phyloP scores from a whole-genome alignment of 2,888 invertebrate genomes.

The Lycocerus yunnanus region DNA sequence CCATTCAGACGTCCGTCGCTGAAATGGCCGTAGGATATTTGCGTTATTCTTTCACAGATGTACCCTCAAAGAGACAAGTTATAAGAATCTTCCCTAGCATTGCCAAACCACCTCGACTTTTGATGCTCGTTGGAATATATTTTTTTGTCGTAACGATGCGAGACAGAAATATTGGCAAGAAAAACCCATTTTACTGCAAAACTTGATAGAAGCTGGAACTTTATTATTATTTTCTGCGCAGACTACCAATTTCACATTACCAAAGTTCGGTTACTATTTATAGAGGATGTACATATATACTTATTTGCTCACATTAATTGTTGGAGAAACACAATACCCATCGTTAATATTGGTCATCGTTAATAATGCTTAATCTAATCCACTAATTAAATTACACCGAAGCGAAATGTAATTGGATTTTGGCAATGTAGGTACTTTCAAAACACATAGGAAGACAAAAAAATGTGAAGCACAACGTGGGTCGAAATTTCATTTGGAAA shows the following conservation, averaged over 20 bases:
- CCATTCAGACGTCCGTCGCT: not conserved
- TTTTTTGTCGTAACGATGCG: not conserved
- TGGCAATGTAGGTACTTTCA: not conserved
- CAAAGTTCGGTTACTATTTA: not conserved
- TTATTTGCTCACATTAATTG: not conserved
- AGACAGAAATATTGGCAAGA: not conserved
- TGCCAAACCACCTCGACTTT: not conserved
- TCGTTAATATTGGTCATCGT: not conserved
- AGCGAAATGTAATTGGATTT: not conserved
- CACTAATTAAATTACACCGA: not conserved
- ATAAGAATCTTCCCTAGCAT: not conserved
- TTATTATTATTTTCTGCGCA: not conserved
- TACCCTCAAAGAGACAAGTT: not conserved
- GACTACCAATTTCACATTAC: not conserved
- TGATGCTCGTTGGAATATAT: not conserved
- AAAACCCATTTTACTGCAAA: not conserved
- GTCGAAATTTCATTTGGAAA: not conserved
- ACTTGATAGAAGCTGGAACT: not conserved
- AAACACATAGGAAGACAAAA: not conserved
- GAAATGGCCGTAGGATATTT: not conserved
- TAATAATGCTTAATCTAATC: slow-evolving; percentile 1
- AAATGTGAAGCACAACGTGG: not conserved
- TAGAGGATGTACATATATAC: not conserved
- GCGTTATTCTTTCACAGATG: not conserved
- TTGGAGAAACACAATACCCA: not conserved